Evolutionary conservation across 2,888 invertebrate species (phyloP), one percentile per base, ranked within the genome.

Genomic region (Quadriops clusia): DNA sequence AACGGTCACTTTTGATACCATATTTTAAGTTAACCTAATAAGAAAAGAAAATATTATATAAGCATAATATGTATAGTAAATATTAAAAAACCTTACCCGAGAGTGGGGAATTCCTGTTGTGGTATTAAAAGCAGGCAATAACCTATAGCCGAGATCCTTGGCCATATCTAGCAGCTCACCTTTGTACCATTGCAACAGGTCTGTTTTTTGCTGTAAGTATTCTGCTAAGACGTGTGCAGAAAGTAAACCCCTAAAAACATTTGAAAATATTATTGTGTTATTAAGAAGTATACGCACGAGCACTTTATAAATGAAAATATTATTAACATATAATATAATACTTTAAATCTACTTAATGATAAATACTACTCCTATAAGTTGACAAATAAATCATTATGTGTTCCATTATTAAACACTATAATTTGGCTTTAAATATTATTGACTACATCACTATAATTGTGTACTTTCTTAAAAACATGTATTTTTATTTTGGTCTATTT

Each of bases 111-210:
- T 86, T 24, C 97, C 97, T 1, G 95, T 95, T 3, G 90, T 80
- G 1, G 97, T 94, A 59, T 97, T 95, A 60, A 98, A 98, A 3
- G 97, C 94, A n/a, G 97, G 97, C 37, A 98, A 61, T 32, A 97
- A 68, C 40, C 94, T 69, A 53, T 80, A 82, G 3, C 93, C 97
- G 31, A 97, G 67, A 56, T 98, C 93, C 54, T 84, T 81, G 1
- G 97, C 95, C 77, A 91, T 77, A 24, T 70, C 67, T 12, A 97
- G 66, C 37, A 97, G 65, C 61, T 97, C 87, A 6, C 85, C 86
- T 47, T 77, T 72, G 55, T 90, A 90, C 89, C 89, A 89, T 22
- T 67, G 66, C 67, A 89, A 71, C 28, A 73, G 69, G 16, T 77
- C 75, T 23, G 77, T 73, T 43, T 78, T 73, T 37, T 76, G 72